phyloP scores from a whole-genome alignment of 1,140 invertebrate genomes.

The Eueides isabella region DNA sequence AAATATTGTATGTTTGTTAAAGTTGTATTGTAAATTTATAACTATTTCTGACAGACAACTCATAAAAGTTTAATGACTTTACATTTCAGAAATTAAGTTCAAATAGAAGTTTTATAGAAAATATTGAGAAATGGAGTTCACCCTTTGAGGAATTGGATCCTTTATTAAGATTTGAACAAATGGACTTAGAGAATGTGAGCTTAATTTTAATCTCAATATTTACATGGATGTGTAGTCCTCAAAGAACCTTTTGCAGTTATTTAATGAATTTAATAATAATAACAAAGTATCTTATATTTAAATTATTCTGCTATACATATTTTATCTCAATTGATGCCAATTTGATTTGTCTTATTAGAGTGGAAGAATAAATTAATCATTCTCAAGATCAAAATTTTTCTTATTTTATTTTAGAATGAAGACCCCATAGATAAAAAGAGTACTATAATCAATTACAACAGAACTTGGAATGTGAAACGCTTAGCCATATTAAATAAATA shows the following conservation, averaged over 20 bases:
- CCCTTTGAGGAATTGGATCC: constrained; percentile 73
- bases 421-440: constrained; percentile 64
- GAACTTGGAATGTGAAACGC: constrained; percentile 90
- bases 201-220: neutral
- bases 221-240: neutral
- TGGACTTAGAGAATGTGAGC: constrained; percentile 64
- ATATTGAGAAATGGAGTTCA: constrained; percentile 69
- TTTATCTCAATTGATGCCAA: too few relatives aligned
- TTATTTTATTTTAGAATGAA: neutral
- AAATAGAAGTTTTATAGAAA: constrained; percentile 63
- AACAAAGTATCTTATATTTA: neutral
- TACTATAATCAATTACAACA: constrained; percentile 79
- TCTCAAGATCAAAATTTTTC: neutral
- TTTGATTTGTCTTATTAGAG: too few relatives aligned
- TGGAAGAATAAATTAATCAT: too few relatives aligned
- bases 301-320: too few relatives aligned
- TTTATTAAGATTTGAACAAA: constrained; percentile 69
- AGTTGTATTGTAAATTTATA: neutral
- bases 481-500: constrained; percentile 91
- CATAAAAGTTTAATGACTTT: constrained; percentile 9
- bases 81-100: constrained; percentile 59
- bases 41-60: neutral
- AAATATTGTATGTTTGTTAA: constrained; percentile 11
- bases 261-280: neutral
- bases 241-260: neutral